Conservation (phyloP, 2,797 vertebrate species). For the Crenuchus spilurus region DNA sequence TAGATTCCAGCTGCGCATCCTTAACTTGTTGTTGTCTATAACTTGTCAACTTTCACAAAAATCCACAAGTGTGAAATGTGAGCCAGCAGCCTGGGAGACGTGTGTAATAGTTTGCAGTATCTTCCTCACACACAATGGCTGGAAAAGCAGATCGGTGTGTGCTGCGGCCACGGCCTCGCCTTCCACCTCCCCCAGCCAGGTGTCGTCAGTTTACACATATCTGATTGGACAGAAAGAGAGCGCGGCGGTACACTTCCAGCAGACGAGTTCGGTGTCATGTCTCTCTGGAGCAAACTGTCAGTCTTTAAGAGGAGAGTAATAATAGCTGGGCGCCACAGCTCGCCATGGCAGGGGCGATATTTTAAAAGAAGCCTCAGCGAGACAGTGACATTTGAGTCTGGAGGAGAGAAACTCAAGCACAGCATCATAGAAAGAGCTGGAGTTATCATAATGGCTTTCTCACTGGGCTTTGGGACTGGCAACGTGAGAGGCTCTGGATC, state of each 20-base stretch:
- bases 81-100: conserved; percentile 5
- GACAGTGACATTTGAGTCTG: conserved; percentile 80
- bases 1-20: no score
- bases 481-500: conserved; percentile 45
- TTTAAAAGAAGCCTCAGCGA: conserved; percentile 77
- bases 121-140: conserved; percentile 40
- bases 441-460: conserved; percentile 70
- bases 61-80: neutral
- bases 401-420: conserved; percentile 70
- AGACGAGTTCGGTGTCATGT: conserved; percentile 73
- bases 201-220: conserved; percentile 56
- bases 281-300: conserved; percentile 78
- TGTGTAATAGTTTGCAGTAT: conserved; percentile 28
- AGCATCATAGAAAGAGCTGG: conserved; percentile 73
- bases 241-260: conserved; percentile 72
- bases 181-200: conserved; percentile 56
- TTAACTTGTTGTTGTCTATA: neutral
- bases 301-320: conserved; percentile 82
- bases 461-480: conserved; percentile 57
- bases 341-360: conserved; percentile 74
- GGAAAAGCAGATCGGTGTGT: conserved; percentile 42
- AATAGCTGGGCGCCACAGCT: conserved; percentile 78
- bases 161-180: conserved; percentile 43
- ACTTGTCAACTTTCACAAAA: neutral
- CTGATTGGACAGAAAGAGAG: conserved; percentile 72